A percentile compares a stretch with the other conserved stretches of the same genome.
phyloP scores from a whole-genome alignment of 1,140 invertebrate genomes.

The Drosophila cardini region DNA sequence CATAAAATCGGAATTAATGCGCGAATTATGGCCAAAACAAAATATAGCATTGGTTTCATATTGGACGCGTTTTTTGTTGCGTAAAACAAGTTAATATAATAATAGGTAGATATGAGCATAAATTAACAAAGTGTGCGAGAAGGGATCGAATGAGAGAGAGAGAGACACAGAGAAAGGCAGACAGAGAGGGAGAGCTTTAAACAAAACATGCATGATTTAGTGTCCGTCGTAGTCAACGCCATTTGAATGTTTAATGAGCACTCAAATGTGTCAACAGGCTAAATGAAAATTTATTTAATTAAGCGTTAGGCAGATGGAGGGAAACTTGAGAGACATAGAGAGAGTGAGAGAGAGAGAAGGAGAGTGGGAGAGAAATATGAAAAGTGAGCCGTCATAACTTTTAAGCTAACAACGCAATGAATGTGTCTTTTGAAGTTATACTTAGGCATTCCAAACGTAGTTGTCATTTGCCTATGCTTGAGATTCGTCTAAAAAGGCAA shows the following conservation, averaged over 20 bases:
- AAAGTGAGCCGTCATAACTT: constrained; percentile 51
- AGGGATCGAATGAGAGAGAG: too few species aligned
- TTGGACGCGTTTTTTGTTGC: constrained; percentile 26
- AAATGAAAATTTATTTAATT: constrained; percentile 82
- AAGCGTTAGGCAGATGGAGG: constrained; percentile 50
- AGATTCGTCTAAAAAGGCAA: constrained; percentile 65
- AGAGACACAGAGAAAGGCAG: too few species aligned
- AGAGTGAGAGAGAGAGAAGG: neutral
- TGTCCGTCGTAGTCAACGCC: constrained; percentile 37
- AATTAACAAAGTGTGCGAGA: constrained; percentile 65
- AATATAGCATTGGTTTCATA: constrained; percentile 41
- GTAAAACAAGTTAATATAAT: constrained; percentile 72
- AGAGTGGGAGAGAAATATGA: constrained; percentile 33
- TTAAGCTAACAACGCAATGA: constrained; percentile 17
- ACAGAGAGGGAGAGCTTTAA: constrained; percentile 19
- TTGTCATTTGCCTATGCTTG: constrained; percentile 16
- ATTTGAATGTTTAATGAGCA: constrained; percentile 82
- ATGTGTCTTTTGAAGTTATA: constrained; percentile 46
- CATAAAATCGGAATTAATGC: constrained; percentile 62
- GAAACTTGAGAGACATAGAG: neutral
- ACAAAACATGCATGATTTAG: constrained; percentile 76
- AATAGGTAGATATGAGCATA: constrained; percentile 72
- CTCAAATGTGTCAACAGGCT: constrained; percentile 81
- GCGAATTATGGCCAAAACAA: constrained; percentile 54
- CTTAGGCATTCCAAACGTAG: constrained; percentile 22